A percentile compares a stretch with the other conserved stretches of the same genome.
These are phyloP conservation scores for Calameuta idolon DNA, from an alignment of 2,888 invertebrate species.

Conservation along the genomic window DNA sequence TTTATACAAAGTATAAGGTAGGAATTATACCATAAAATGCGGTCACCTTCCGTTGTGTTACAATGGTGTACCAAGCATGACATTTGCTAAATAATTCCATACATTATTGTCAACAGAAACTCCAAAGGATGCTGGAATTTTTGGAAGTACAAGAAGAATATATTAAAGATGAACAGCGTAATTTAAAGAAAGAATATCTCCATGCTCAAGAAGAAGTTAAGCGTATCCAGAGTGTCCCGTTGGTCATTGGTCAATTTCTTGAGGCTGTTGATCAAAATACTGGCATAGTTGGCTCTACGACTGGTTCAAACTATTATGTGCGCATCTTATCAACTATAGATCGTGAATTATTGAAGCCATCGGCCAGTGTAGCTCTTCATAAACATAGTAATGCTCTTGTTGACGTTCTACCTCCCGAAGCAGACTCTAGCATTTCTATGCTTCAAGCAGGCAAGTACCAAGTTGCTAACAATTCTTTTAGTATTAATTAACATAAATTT, in stretches of 20 bases:
- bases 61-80: not conserved
- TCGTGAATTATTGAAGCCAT: constrained; percentile 95
- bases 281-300: constrained; percentile 98
- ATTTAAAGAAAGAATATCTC: constrained; percentile 97
- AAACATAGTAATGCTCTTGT: constrained; percentile 99
- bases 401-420: constrained; percentile 98
- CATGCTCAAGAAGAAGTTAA: constrained; percentile 99
- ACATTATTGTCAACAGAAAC: constrained; percentile 74
- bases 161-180: constrained; percentile 99
- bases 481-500: not conserved
- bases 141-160: constrained; percentile 99
- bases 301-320: constrained; percentile 99
- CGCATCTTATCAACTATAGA: constrained; percentile 98
- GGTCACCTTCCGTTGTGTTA: not conserved
- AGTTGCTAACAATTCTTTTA: not conserved
- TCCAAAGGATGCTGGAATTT: constrained; percentile 96
- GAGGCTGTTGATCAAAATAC: constrained; percentile 99
- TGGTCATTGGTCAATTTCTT: constrained; percentile 98
- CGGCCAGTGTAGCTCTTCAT: constrained; percentile 97
- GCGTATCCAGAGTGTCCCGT: constrained; percentile 97
- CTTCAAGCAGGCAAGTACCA: constrained; percentile 81
- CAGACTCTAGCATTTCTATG: constrained; percentile 99
- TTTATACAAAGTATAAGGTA: constrained; percentile 96
- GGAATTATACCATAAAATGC: not conserved
- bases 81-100: not conserved